Conservation (phyloP, 2,888 invertebrate species). For the Clitarchus hookeri region DNA sequence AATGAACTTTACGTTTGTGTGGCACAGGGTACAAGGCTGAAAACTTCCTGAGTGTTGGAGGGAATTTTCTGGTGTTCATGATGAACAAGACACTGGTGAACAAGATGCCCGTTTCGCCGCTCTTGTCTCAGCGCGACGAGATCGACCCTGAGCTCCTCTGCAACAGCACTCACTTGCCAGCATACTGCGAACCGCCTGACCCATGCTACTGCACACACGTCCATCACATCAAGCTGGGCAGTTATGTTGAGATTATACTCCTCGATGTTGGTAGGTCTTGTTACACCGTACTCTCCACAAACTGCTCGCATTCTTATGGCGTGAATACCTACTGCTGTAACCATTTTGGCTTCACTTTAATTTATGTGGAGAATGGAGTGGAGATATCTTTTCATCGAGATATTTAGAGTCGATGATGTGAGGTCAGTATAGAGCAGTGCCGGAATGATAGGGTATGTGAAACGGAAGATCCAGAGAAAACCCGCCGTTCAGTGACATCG, state of each 20-base stretch:
- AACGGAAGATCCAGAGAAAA: no score
- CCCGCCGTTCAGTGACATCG: no score
- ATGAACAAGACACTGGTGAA: constrained; percentile 41
- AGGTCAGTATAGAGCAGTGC: no score
- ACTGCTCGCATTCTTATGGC: no score
- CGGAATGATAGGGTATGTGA: no score
- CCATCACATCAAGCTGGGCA: neutral
- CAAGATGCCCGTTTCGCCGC: constrained; percentile 40
- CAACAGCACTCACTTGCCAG: neutral
- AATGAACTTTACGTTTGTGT: no score
- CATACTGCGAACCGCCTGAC: neutral
- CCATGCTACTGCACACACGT: constrained; percentile 23
- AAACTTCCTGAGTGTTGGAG: constrained; percentile 28
- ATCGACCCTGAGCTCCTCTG: constrained; percentile 37
- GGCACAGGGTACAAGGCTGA: constrained; percentile 26
- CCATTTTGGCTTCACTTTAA: no score
- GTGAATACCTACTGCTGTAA: no score
- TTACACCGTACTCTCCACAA: no score
- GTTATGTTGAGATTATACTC: neutral
- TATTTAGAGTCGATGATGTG: no score
- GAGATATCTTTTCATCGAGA: no score
- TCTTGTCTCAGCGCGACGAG: constrained; percentile 39
- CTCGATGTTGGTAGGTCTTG: constrained; percentile 16
- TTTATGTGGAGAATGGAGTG: no score
- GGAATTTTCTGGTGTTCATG: neutral